A percentile compares a stretch with the other conserved stretches of the same genome.
These are phyloP conservation scores for Patella vulgata DNA, from an alignment of 1,140 invertebrate genomes.

Conservation along the genomic window DNA sequence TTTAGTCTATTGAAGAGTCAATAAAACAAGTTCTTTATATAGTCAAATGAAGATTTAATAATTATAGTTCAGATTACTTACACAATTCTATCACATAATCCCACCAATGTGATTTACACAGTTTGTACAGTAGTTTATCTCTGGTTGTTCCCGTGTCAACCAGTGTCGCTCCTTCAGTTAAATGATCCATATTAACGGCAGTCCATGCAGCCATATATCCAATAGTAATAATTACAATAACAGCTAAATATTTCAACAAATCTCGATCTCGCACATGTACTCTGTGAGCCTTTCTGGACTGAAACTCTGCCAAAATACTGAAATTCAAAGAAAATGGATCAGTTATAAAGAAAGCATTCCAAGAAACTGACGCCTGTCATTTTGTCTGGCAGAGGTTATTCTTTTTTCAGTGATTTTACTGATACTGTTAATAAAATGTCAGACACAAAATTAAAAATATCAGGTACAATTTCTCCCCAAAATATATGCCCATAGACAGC, in stretches of 20 bases:
- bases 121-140: constrained; percentile 69
- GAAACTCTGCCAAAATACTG: constrained; percentile 73
- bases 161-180: constrained; percentile 51
- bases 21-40: not conserved
- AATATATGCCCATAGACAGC: too few relatives aligned
- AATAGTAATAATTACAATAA: constrained; percentile 80
- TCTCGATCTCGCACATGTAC: constrained; percentile 88
- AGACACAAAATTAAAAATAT: not conserved
- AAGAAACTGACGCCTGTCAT: too few relatives aligned
- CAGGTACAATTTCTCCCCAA: too few relatives aligned
- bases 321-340: constrained; percentile 33
- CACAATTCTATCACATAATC: constrained; percentile 86
- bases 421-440: too few relatives aligned
- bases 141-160: constrained; percentile 66
- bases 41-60: not conserved
- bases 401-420: not conserved
- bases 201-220: constrained; percentile 90
- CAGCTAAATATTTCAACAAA: constrained; percentile 80
- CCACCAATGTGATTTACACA: constrained; percentile 86
- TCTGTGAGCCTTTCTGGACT: constrained; percentile 88
- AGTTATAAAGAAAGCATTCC: not conserved
- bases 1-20: too few relatives aligned
- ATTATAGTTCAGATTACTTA: constrained; percentile 61
- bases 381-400: not conserved
- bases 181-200: constrained; percentile 70